Percentiles rank a stretch among this genome's conserved stretches.
phyloP scores from a whole-genome alignment of 2,888 invertebrate species.

The Drosophila rellima region DNA sequence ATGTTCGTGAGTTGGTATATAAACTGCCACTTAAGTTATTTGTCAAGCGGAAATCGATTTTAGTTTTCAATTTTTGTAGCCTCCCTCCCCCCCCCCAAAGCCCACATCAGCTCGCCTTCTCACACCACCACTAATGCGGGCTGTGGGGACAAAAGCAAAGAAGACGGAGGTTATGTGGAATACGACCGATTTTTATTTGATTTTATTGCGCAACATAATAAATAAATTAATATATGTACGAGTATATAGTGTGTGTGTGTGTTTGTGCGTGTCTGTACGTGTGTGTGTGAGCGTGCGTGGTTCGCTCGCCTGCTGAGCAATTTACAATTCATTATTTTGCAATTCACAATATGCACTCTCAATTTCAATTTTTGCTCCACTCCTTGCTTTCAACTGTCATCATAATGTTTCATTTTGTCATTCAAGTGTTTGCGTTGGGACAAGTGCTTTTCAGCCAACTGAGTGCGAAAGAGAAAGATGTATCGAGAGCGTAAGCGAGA shows the following conservation, averaged over 20 bases:
- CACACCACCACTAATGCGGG: neutral
- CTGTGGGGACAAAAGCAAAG: neutral
- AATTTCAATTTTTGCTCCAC: constrained; percentile 63
- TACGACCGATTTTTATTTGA: constrained; percentile 55
- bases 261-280: neutral
- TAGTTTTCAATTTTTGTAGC: constrained; percentile 62
- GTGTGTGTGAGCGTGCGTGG: constrained; percentile 16
- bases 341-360: constrained; percentile 57
- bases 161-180: neutral
- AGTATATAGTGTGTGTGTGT: constrained; percentile 1
- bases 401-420: constrained; percentile 65
- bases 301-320: constrained; percentile 37
- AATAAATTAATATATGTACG: constrained; percentile 51
- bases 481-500: neutral
- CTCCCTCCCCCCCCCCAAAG: no score
- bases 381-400: constrained; percentile 49
- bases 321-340: constrained; percentile 68
- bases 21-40: constrained; percentile 77
- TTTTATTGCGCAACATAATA: constrained; percentile 67
- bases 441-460: constrained; percentile 40
- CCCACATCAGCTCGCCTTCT: neutral
- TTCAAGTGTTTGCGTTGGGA: constrained; percentile 54
- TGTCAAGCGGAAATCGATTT: constrained; percentile 79
- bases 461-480: constrained; percentile 3
- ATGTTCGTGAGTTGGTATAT: constrained; percentile 47